Percentiles rank a stretch among this genome's conserved stretches.
Evolutionary conservation across 2,113 vertebrate species (phyloP).

Genomic region (Cynopterus brachyotis): DNA sequence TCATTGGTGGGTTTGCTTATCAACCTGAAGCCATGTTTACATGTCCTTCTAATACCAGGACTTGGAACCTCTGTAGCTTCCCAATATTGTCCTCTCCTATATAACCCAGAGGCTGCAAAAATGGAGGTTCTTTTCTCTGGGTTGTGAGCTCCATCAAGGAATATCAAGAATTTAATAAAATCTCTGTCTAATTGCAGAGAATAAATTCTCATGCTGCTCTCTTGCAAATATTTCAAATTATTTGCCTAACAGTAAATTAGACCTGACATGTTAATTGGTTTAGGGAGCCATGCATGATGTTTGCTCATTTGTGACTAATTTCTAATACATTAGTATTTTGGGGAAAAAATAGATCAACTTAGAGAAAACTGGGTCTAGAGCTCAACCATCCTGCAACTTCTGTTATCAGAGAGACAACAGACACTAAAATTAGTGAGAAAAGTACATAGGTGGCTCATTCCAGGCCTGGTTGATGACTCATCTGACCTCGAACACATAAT

Average conservation of each 20-base stretch:
- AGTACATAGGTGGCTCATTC: not conserved
- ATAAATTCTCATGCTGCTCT: slow-evolving; percentile 56
- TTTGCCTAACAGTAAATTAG: slow-evolving; percentile 63
- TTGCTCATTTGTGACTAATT: slow-evolving; percentile 74
- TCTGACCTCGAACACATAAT: not conserved
- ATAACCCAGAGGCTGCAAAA: not conserved
- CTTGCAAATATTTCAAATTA: slow-evolving; percentile 73
- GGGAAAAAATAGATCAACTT: not conserved
- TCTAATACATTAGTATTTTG: slow-evolving; percentile 60
- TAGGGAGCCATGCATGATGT: slow-evolving; percentile 52
- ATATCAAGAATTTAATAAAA: slow-evolving; percentile 58
- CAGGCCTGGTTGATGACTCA: not conserved
- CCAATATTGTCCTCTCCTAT: not conserved
- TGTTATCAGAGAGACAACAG: not conserved
- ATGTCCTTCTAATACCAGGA: not conserved
- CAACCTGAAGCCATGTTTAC: not conserved
- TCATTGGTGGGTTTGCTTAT: not conserved
- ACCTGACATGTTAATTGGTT: slow-evolving; percentile 77
- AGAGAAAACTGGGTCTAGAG: slow-evolving; percentile 19
- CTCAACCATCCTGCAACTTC: not conserved
- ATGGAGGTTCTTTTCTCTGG: not conserved
- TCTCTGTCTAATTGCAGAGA: slow-evolving; percentile 57
- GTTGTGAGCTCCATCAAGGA: not conserved
- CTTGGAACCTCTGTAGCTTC: not conserved
- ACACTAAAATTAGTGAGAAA: not conserved